phyloP scores from a whole-genome alignment of 2,888 invertebrate genomes.

The Camptogramma bilineatum region DNA sequence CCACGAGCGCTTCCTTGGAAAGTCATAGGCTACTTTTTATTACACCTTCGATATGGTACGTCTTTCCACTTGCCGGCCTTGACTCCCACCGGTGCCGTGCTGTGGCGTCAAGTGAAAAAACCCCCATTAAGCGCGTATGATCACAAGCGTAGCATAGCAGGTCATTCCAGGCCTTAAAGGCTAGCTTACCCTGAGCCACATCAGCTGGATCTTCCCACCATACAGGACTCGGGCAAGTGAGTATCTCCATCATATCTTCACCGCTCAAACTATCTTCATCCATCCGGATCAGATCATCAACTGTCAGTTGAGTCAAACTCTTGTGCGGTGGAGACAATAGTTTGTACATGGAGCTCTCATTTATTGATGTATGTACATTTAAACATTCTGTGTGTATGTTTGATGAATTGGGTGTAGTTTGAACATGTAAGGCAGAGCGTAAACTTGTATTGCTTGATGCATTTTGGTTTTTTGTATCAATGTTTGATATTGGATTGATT shows the following conservation, averaged over 20 bases:
- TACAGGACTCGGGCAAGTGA: slow-evolving; percentile 77
- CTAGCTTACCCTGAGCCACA: slow-evolving; percentile 58
- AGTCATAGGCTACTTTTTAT: no score
- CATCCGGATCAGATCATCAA: slow-evolving; percentile 59
- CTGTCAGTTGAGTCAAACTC: slow-evolving; percentile 48
- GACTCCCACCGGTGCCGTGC: no score
- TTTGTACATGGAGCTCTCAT: slow-evolving; percentile 7
- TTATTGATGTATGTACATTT: neutral
- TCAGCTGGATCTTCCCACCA: slow-evolving; percentile 76
- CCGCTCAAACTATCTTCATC: slow-evolving; percentile 66
- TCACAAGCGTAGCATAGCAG: no score
- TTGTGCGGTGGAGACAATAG: slow-evolving; percentile 23
- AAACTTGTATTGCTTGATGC: no score
- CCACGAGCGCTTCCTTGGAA: no score
- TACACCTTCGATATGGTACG: no score
- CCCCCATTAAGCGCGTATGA: no score
- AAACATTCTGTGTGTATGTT: slow-evolving; percentile 1
- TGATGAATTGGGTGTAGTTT: neutral
- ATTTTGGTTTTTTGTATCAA: neutral
- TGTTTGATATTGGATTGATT: neutral
- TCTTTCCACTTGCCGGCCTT: no score
- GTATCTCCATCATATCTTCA: slow-evolving; percentile 73
- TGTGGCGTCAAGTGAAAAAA: no score
- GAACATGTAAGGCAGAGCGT: neutral
- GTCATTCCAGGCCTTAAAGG: no score